Evolutionary conservation across 1,140 invertebrate genomes (phyloP), one percentile per base, ranked within the genome.

Genomic region (Patella vulgata): DNA sequence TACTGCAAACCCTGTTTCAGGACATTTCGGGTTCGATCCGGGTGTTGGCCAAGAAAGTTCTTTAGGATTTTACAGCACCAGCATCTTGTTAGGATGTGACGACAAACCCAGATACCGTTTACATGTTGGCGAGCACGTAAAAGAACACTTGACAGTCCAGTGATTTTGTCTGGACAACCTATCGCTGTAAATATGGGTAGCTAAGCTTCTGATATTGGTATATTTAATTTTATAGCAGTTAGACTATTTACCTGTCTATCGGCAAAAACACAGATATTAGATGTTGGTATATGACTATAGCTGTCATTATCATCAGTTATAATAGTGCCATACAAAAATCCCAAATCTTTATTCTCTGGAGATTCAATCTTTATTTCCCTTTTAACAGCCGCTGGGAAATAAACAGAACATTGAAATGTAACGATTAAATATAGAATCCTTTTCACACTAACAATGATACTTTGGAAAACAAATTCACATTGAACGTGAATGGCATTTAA

Each of bases 281-380:
- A 31, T n/a, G 70, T 73, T 14, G 73, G 61, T 14, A 40, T 28
- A 3, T 63, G 48, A 9, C 31, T 48, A 36, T 25, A 68, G 25
- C 58, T 47, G 30, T 78, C 75, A 25, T 72, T 69, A 4, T 74
- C 78, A 55, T 84, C 82, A 5, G 80, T 82, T 0, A 83, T 40
- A 44, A 84, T 82, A 11, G 77, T 80, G 4, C 83, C 83, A 54
- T 82, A 84, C 8, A 84, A 40, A 59, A 80, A 84, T 0, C 73
- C 78, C 33, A 84, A 64, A 36, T 80, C 79, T 5, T 47, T 27
- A 57, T 62, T 77, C 2, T 77, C 70, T 0, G 82, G 82, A 53
- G 84, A 82, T 3, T 33, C 48, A 2, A 84, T 31, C 19, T 67
- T 64, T 8, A 83, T 56, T 21, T 54, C 30, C n/a, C 59, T 57